Evolutionary conservation across 2,888 invertebrate species (phyloP), one percentile per base, ranked within the genome.

Genomic region (Spialia ferax): DNA sequence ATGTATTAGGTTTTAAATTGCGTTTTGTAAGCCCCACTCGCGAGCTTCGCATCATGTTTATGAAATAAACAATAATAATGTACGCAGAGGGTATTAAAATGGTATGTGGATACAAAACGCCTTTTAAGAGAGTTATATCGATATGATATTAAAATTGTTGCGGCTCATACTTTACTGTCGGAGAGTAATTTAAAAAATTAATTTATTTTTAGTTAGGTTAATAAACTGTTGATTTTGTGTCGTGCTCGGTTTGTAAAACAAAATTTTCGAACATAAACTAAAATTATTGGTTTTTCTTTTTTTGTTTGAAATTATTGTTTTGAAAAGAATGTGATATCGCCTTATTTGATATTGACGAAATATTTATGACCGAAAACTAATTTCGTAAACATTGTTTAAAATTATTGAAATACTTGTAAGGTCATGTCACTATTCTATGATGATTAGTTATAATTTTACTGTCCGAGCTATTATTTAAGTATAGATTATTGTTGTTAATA

Each of bases 91-190:
- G 54, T 29, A 29, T 29, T 29, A 18, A 23, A 54, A 62, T 80
- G 78, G 80, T 82, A 82, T 82, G 81, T 80, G 83, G 78, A 78
- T 82, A 73, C 71, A 73, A 74, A 73, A 73, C 83, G 71, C 77
- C 75, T 75, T 82, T 83, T 79, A 74, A 75, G 81, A 83, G 74
- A 82, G 86, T 87, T 90, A 88, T 90, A 89, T 90, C 87, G 74
- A 83, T 80, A 86, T 89, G 91, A 92, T 91, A 91, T 90, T 91
- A 89, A 90, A 89, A 88, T 90, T 87, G 90, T 91, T 91, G 85
- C 86, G 86, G 87, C 88, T 88, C 84, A 85, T 81, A 79, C 81
- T 82, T 80, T 84, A 84, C 81, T 81, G 77, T 85, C 81, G 79
- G 80, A 79, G 11, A 77, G 81, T 78, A 72, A 81, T 85, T 86